Conservation (phyloP, 2,888 invertebrate genomes). For the Listrodromus nycthemerus region DNA sequence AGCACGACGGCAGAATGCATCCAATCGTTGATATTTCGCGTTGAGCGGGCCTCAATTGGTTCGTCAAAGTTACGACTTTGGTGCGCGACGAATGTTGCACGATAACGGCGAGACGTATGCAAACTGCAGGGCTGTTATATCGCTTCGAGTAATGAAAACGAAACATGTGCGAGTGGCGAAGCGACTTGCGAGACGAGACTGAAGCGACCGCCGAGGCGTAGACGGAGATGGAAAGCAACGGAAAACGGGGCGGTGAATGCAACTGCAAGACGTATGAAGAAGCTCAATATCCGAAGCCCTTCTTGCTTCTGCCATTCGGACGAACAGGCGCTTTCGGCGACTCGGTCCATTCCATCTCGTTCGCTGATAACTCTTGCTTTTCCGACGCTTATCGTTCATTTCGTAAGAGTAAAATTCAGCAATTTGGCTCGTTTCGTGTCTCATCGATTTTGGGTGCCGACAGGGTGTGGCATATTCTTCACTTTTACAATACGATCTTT, state of each 20-base stretch:
- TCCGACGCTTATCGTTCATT: no score
- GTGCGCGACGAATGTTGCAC: slow-evolving; percentile 47
- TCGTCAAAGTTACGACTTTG: slow-evolving; percentile 66
- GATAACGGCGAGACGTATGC: not conserved
- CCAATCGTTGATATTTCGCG: slow-evolving; percentile 48
- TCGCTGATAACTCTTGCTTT: no score
- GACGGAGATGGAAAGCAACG: slow-evolving; percentile 3
- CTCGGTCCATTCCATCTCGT: no score
- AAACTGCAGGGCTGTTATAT: slow-evolving; percentile 7
- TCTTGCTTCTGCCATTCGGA: not conserved
- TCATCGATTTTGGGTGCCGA: not conserved
- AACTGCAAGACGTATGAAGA: not conserved
- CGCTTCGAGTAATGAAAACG: slow-evolving; percentile 41
- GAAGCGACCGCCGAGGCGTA: slow-evolving; percentile 40
- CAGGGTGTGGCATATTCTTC: not conserved
- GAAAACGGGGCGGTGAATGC: not conserved
- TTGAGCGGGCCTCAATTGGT: slow-evolving; percentile 58
- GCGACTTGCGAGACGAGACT: not conserved
- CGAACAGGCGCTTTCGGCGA: not conserved
- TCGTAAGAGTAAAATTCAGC: no score
- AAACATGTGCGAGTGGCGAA: slow-evolving; percentile 5
- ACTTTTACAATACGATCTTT: not conserved
- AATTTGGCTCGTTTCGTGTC: no score
- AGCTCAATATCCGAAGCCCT: not conserved
- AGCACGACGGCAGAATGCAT: not conserved